Evolutionary conservation across 2,888 invertebrate species (phyloP), one percentile per base, ranked within the genome.

Genomic region (Tipula lateralis): DNA sequence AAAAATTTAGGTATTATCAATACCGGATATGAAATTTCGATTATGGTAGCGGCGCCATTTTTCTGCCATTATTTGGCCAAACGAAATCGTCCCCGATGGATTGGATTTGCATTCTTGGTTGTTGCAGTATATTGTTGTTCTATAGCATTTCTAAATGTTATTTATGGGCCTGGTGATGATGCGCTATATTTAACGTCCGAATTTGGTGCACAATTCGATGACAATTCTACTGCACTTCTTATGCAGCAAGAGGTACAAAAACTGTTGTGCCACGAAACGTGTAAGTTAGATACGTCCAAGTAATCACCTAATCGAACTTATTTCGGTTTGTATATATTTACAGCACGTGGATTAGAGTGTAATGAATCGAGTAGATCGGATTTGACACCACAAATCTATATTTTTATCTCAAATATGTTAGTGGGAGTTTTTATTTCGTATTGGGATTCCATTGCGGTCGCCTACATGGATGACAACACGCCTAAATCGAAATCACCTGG

Each of bases 381-480:
- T 87, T 91, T 93, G 85, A 92, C 93, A 0, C 94, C 94, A 0
- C 92, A 93, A 86, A 89, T 92, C 29, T 91, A 94, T 36, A 90
- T 95, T 9, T 93, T 94, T 87, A 87, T 92, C 7, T 94, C 94
- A 0, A 94, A 94, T 88, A 92, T 94, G 85, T 92, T 95, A 81
- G 93, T 94, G 1, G 94, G 94, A 0, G 92, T 94, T 81, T 94
- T 94, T 29, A 93, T 93, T 36, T 93, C 93, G 0, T 89, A 94
- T 0, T 94, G 93, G 88, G 94, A 93, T 87, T 93, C 94, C 0
- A 90, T 94, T n/a, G 94, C 94, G 2, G 92, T 94, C 0, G 92
- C 94, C 0, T 95, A 95, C 88, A 93, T 95, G 93, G 95, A 95
- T 88, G 95, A 95, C 87, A 95, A 94, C 87, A 93, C 94, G n/a